A percentile compares a stretch with the other conserved stretches of the same genome.
Conservation (phyloP, 2,113 vertebrate genomes). For the Pygoscelis adeliae region DNA sequence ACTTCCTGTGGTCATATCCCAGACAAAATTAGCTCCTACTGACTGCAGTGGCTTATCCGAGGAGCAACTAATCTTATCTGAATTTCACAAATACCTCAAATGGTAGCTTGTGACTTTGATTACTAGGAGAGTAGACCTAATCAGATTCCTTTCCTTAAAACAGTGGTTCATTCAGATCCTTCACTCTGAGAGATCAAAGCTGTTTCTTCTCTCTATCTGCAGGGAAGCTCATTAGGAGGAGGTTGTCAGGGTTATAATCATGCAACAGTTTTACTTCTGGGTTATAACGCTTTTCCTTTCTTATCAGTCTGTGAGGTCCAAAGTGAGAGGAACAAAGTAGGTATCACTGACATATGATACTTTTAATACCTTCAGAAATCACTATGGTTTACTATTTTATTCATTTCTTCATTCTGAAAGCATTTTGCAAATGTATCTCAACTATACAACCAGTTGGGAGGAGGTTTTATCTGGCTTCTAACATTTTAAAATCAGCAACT, state of each 20-base stretch:
- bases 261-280: conserved; percentile 78
- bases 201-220: conserved; percentile 73
- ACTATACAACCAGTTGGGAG: not conserved
- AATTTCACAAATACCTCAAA: conserved; percentile 78
- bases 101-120: conserved; percentile 81
- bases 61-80: conserved; percentile 76
- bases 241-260: conserved; percentile 80
- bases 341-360: conserved; percentile 70
- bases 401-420: not conserved
- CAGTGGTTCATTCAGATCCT: conserved; percentile 74
- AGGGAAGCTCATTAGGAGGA: conserved; percentile 77
- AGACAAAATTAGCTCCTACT: conserved; percentile 71
- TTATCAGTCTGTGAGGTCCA: conserved; percentile 79
- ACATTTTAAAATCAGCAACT: not conserved
- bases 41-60: conserved; percentile 62
- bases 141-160: conserved; percentile 75
- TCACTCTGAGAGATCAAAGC: conserved; percentile 79
- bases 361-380: conserved; percentile 49
- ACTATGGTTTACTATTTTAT: not conserved
- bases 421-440: not conserved
- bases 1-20: conserved; percentile 32
- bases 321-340: conserved; percentile 79
- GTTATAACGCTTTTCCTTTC: conserved; percentile 72
- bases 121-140: conserved; percentile 66
- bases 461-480: not conserved